Base-by-base conservation (phyloP, 2,113 vertebrate genomes). In the Rhinolophus sinicus region DNA sequence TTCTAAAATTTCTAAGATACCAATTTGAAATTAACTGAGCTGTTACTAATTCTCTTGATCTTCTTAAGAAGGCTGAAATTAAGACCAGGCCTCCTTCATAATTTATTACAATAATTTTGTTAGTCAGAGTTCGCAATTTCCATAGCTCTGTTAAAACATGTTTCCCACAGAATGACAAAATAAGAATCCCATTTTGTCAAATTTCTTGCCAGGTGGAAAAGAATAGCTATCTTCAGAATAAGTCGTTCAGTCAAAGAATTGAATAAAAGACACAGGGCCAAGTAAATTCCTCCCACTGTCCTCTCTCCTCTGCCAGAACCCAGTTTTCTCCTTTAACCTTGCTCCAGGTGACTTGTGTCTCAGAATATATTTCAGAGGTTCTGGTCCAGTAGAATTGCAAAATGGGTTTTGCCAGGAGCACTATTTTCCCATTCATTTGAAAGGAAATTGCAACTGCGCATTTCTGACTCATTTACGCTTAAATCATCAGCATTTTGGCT, bases 361-460 rank as follows among this genome's bases (percentile, higher is more conserved):
- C 28, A 44, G 50, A 95, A 75, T 56, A 38, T 69, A 88, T 97
- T 96, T 91, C 60, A 86, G 76, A 93, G 64, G 97, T 97, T 97
- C 91, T 88, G 96, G 91, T 96, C 93, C 97, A 96, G 95, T 81
- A 97, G 95, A 90, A 93, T 91, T 95, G 86, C 78, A 96, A 97
- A 97, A 94, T 96, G 52, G 83, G 30, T 97, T 97, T 97, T 96
- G 69, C 97, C 89, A 89, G 65, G 54, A 93, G 93, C 94, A 52
- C 6, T 90, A 95, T 96, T 77, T 14, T 14, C 12, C 62, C 91
- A 91, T 90, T 97, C 94, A 83, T 96, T 84, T 87, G 65, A 93
- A 94, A 96, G n/a, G 30, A 97, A 97, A 97, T 95, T 96, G 94
- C 88, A 95, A n/a, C 78, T 78, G 94, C 77, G 92, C 75, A 92